Evolutionary conservation across 2,888 invertebrate genomes (phyloP), one percentile per base, ranked within the genome.

Genomic region (Malthinus flaveolus): DNA sequence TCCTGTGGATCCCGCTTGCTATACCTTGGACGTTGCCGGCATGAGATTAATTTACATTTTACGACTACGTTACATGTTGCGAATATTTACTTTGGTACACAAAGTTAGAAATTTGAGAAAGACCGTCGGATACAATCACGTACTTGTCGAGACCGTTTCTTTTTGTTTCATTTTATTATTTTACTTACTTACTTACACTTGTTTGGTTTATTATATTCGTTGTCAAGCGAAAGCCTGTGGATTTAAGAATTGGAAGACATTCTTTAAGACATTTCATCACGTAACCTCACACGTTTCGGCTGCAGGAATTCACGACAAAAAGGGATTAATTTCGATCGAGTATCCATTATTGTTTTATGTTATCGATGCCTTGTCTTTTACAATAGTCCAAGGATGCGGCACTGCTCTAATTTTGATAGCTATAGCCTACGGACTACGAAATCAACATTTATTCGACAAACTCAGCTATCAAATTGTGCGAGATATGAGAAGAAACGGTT

Each of bases 41-140:
- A 59, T 49, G 47, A 33, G 32, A 6, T 33, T 61, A 1, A 44
- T 62, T 4, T 47, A 35, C 8, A 10, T 51, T 7, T 35, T 67
- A 10, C 58, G 68, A 12, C 7, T 66, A n/a, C 47, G 68, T 8
- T 64, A 65, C 32, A 44, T 58, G 3, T 39, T 67, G 7, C 56
- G 68, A 6, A 36, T 68, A 32, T 49, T 65, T 4, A 49, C 64
- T n/a, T 42, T 67, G 6, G 0, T 35, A 1, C 10, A 9, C 3
- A 55, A 34, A 57, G 32, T 52, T 7, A 7, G 34, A 1, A 8
- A 35, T 10, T 3, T 57, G 6, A 13, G 44, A 32, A 2, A 32
- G 13, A 3, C n/a, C 4, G 15, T 57, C 1, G 57, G 39, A 34
- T 3, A 10, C 6, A 45, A 56, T 7, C 3, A 39, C 5, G 2